Percentiles rank a stretch among this genome's conserved stretches.
Evolutionary conservation across 2,113 vertebrate species (phyloP).

Genomic region (Dipodomys spectabilis): DNA sequence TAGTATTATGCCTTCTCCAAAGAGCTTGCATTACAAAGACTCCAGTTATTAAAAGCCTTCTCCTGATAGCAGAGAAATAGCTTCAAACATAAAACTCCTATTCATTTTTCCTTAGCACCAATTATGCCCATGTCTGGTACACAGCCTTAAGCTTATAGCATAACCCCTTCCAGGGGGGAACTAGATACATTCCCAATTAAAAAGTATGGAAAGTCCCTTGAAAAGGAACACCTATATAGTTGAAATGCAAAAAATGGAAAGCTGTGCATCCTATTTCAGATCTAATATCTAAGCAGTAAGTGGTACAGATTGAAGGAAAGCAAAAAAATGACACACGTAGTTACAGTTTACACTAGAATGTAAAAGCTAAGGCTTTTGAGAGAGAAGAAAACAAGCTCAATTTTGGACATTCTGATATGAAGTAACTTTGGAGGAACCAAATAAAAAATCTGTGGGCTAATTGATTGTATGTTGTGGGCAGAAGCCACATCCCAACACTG

Average conservation of each 20-base stretch:
- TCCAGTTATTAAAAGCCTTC: not conserved
- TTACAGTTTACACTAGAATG: not conserved
- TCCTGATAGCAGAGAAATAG: not conserved
- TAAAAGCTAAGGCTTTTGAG: not conserved
- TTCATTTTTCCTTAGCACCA: slow-evolving; percentile 45
- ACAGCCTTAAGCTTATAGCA: not conserved
- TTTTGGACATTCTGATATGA: not conserved
- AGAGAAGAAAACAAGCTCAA: not conserved
- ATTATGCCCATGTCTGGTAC: not conserved
- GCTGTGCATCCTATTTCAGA: not conserved
- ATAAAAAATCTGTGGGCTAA: not conserved
- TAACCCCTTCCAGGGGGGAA: not conserved
- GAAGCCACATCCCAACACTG: slow-evolving; percentile 2
- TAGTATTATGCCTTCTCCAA: slow-evolving; percentile 24
- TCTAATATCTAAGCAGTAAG: not conserved
- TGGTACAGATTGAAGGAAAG: not conserved
- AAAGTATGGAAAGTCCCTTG: not conserved
- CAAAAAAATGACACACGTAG: not conserved
- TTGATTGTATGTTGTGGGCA: not conserved
- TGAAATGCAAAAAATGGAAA: not conserved
- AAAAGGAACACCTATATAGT: not conserved
- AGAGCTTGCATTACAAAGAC: not conserved
- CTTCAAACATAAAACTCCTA: not conserved
- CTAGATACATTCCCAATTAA: slow-evolving; percentile 2
- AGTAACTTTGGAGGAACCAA: not conserved